Evolutionary conservation across 2,888 invertebrate genomes (phyloP).

Genomic region (Caenorhabditis plicata): DNA sequence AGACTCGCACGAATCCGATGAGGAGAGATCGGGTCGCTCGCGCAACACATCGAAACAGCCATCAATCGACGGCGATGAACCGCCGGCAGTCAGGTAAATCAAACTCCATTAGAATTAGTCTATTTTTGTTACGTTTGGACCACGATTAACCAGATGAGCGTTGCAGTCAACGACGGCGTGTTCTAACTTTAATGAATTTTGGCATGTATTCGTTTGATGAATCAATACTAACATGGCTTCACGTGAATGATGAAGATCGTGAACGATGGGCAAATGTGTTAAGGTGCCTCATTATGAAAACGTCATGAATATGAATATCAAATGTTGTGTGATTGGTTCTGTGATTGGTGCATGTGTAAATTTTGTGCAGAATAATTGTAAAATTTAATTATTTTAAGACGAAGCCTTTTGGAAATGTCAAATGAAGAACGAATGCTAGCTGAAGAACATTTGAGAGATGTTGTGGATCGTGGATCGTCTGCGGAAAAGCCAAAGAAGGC

Average conservation of each 20-base stretch:
- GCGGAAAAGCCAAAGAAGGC: conserved; percentile 54
- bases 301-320: conserved; percentile 8
- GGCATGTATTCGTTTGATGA: conserved; percentile 63
- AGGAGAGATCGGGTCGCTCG: conserved; percentile 31
- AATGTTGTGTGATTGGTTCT: conserved; percentile 5
- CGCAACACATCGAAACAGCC: conserved; percentile 34
- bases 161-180: conserved; percentile 63
- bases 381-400: conserved; percentile 24
- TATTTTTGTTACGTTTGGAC: background rate
- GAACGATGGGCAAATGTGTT: conserved; percentile 45
- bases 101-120: too few species aligned
- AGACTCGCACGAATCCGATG: conserved; percentile 43
- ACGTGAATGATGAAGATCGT: conserved; percentile 51
- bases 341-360: background rate
- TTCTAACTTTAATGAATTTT: conserved; percentile 61
- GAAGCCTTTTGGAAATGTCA: conserved; percentile 54
- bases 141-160: conserved; percentile 1
- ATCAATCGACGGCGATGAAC: conserved; percentile 41
- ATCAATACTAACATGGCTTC: conserved; percentile 59
- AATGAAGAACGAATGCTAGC: conserved; percentile 57
- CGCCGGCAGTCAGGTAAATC: conserved; percentile 41
- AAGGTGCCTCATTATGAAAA: conserved; percentile 26
- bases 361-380: too few species aligned
- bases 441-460: conserved; percentile 55
- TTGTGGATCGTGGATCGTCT: conserved; percentile 35